Evolutionary conservation across 1,140 invertebrate species (phyloP), one percentile per base, ranked within the genome.

Genomic region (Elymnias hypermnestra): DNA sequence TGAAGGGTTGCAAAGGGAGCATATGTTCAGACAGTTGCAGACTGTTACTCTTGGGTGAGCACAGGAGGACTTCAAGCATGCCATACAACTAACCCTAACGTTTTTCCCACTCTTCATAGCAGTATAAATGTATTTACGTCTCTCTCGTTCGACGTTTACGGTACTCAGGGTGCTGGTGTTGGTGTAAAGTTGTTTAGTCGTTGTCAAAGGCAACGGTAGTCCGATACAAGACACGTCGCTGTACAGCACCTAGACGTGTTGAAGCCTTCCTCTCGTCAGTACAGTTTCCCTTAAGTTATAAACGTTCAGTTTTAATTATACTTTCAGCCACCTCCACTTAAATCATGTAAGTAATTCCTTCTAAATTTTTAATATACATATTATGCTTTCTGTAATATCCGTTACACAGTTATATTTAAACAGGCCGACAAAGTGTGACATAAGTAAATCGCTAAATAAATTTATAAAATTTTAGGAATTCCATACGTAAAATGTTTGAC

Each of bases 151-250:
- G 33, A 57, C 40, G 48, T 52, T 63, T 59, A 64, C 60, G 52
- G 41, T 53, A 61, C 51, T 43, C 57, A 55, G 64, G 63, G 67
- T 71, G 57, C 54, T 67, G 59, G 62, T 77, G 64, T 63, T 67
- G 64, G 62, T 72, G 59, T 47, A 72, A 71, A 72, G 75, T 74
- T 81, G 76, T 83, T 82, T 75, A 66, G 58, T 63, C 67, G 77
- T 84, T 78, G 81, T 73, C 74, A 74, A 35, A 35, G 61, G 81
- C 81, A 84, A 84, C 81, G 67, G 72, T 66, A 73, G 70, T 67
- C 60, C 65, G 51, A 82, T 74, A 79, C 75, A 69, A 53, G 57
- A 50, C 57, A 65, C 59, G 59, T 59, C 51, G 57, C 51, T 52
- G 44, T 38, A 53, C 42, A 64, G 49, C 48, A 53, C 57, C 29